These are phyloP conservation scores for Globodera rostochiensis DNA, from an alignment of 1,140 invertebrate genomes.

Conservation along the genomic window DNA sequence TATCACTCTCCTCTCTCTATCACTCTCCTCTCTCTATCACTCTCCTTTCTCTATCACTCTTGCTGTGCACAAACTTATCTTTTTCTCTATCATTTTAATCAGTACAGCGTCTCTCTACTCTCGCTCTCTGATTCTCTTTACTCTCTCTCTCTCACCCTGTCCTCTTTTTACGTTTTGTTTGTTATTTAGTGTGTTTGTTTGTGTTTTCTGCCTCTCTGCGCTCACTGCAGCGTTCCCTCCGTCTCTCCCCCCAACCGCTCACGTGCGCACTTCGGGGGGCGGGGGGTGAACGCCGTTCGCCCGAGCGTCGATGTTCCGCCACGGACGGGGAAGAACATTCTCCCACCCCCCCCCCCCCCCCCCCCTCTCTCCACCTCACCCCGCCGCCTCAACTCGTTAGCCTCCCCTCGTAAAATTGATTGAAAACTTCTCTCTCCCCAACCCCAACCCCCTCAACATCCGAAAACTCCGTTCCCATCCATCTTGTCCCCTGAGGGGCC, in stretches of 20 bases:
- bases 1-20: background rate
- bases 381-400: too few species aligned
- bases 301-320: background rate
- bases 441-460: background rate
- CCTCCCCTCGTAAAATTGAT: background rate
- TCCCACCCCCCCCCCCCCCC: background rate
- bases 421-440: background rate
- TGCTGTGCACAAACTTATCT: too few species aligned
- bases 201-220: background rate
- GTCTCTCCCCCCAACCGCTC: too few species aligned
- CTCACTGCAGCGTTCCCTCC: background rate
- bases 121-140: background rate
- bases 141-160: background rate
- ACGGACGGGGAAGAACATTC: background rate
- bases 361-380: background rate
- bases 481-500: background rate
- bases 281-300: background rate
- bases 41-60: too few species aligned
- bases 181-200: background rate
- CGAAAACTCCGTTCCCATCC: background rate
- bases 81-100: too few species aligned
- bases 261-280: background rate
- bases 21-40: background rate
- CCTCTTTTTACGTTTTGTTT: background rate
- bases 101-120: too few species aligned